A percentile compares a stretch with the other conserved stretches of the same genome.
Evolutionary conservation across 2,888 invertebrate genomes (phyloP).

Genomic region (Camponotus fellah): DNA sequence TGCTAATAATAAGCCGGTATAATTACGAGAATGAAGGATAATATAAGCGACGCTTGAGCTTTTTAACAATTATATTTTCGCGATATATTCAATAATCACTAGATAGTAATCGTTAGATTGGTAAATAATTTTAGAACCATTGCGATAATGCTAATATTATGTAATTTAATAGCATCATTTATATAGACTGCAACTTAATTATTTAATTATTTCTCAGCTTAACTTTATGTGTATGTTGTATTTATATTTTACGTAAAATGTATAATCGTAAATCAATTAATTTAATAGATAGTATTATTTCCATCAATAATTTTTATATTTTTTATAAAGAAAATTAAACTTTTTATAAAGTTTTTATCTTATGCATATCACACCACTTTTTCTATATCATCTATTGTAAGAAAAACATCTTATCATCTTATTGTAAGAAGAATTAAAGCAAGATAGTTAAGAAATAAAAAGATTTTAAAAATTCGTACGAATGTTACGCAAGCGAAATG

Average conservation of each 20-base stretch:
- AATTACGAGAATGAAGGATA: neutral
- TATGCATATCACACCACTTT: too few species aligned
- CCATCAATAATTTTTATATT: neutral
- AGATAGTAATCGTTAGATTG: conserved; percentile 12
- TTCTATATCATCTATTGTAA: too few species aligned
- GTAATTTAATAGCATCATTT: neutral
- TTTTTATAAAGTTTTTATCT: neutral
- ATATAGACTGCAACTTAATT: conserved; percentile 4
- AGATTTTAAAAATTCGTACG: neutral
- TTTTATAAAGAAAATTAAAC: neutral
- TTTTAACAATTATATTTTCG: conserved; percentile 4
- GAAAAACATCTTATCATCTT: neutral
- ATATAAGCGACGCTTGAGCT: conserved; percentile 32
- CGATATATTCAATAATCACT: conserved; percentile 13
- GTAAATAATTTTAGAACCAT: conserved; percentile 25
- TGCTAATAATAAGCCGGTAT: conserved; percentile 10
- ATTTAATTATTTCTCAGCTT: neutral
- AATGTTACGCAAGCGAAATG: neutral
- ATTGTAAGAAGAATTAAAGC: neutral
- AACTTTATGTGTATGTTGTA: neutral
- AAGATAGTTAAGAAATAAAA: neutral
- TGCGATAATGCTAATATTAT: conserved; percentile 28
- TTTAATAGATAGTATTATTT: neutral
- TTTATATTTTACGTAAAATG: neutral
- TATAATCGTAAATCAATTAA: neutral